Conservation (phyloP, 2,113 vertebrate species). For the Gorsachius goisagi region DNA sequence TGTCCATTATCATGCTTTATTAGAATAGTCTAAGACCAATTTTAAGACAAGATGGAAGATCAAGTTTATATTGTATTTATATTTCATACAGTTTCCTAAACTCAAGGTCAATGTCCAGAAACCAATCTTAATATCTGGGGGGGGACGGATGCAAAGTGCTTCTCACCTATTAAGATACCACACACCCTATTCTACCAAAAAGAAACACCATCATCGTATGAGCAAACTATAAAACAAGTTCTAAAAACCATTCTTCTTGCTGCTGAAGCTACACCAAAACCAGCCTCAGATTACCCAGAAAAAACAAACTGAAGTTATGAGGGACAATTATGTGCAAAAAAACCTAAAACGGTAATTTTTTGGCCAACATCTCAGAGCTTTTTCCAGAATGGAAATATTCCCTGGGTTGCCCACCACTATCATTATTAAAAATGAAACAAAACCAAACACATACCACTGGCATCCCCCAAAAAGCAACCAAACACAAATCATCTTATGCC, state of each 20-base stretch:
- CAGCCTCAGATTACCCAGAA: background rate
- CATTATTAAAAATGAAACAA: background rate
- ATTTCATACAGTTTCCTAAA: background rate
- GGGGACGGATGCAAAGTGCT: background rate
- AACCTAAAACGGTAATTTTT: fast-evolving
- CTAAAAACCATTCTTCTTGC: background rate
- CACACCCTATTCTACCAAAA: background rate
- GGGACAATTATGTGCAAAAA: background rate
- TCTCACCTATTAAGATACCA: background rate
- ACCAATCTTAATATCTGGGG: background rate
- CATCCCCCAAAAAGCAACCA: background rate
- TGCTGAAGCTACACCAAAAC: background rate
- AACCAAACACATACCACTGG: fast-evolving
- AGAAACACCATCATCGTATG: background rate
- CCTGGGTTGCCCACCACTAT: background rate
- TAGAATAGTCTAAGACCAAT: background rate
- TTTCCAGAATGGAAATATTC: background rate
- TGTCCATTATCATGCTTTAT: background rate
- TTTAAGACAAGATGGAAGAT: background rate
- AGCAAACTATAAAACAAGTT: background rate
- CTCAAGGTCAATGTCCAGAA: background rate
- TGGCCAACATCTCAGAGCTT: background rate
- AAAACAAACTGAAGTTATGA: background rate
- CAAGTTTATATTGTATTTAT: background rate
- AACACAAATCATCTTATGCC: background rate